Base-by-base conservation (phyloP, 1,140 invertebrate genomes). In the Helicoverpa armigera region DNA sequence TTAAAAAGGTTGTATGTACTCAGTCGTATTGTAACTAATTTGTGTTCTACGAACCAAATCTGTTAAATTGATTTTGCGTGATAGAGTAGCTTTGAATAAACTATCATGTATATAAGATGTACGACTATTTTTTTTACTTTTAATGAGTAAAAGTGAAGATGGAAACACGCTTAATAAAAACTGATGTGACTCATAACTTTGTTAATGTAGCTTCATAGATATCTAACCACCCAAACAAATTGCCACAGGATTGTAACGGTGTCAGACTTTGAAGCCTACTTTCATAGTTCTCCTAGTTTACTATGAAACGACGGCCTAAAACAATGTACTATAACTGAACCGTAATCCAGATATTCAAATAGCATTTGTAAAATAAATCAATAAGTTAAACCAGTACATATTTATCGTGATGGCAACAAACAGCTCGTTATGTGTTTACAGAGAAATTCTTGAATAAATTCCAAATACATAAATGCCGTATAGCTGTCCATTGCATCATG, bases 351-450 rank as follows among this genome's bases (percentile, higher is more conserved):
- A 35, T 56, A 73, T 73, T 43, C 70, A 73, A 73, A 56, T 56
- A 43, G 18, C 58, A 2, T 35, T 11, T 16, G 2, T 16, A 18
- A 35, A 31, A 43, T 58, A 53, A 23, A 50, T 58, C 70, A 73
- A 73, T 58, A 58, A 56, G n/a, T 56, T 31, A 31, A 18, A 56
- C 53, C 53, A 53, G 56, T 73, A 73, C 43, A 73, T 58, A 58
- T 58, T 73, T 14, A 73, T 43, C 58, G 31, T 54, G 2, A 16
- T 23, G 16, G 53, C 31, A 16, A 12, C 11, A 16, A 43, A 50
- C 43, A 23, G 31, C 12, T 54, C 29, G 35, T 43, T n/a, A 53
- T 29, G 53, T 51, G 14, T 12, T 29, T 23, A 23, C 12, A 70
- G 18, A 29, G 53, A 18, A 51, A 70, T 3, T 53, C 31, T 29